phyloP scores from a whole-genome alignment of 1,140 invertebrate species.

The Aporrectodea caliginosa region DNA sequence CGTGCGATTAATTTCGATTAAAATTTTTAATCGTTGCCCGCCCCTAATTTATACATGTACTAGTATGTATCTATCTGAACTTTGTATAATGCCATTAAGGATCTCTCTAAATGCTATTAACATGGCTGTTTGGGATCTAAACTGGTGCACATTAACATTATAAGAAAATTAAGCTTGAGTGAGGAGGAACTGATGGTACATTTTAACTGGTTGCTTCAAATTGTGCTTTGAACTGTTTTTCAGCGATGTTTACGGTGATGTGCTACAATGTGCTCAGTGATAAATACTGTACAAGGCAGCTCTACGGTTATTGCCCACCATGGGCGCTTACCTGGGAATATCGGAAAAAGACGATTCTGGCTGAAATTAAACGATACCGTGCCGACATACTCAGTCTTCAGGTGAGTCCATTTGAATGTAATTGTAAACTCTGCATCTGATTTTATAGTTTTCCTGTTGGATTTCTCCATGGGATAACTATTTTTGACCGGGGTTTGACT shows the following conservation, averaged over 20 bases:
- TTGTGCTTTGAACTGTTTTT: neutral
- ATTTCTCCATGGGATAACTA: too few relatives aligned
- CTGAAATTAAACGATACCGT: slow-evolving; percentile 92
- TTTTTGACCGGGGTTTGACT: too few relatives aligned
- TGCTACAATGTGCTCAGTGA: slow-evolving; percentile 99
- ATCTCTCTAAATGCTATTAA: too few relatives aligned
- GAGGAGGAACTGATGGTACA: neutral
- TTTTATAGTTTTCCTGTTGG: too few relatives aligned
- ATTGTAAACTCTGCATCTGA: too few relatives aligned
- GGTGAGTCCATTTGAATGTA: too few relatives aligned
- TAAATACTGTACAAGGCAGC: slow-evolving; percentile 87
- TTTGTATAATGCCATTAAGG: too few relatives aligned
- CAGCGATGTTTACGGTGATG: slow-evolving; percentile 96
- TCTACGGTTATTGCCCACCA: slow-evolving; percentile 95
- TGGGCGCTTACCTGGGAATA: slow-evolving; percentile 99
- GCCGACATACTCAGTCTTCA: slow-evolving; percentile 95
- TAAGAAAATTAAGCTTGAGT: neutral
- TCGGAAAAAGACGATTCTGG: slow-evolving; percentile 93
- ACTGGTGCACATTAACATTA: neutral
- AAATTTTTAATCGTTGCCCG: too few relatives aligned
- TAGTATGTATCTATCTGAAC: too few relatives aligned
- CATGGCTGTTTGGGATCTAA: too few relatives aligned
- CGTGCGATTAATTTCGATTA: too few relatives aligned
- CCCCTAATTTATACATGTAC: too few relatives aligned
- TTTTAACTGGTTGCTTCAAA: neutral